phyloP scores from a whole-genome alignment of 2,113 vertebrate species.

The Cyprinus carpio region DNA sequence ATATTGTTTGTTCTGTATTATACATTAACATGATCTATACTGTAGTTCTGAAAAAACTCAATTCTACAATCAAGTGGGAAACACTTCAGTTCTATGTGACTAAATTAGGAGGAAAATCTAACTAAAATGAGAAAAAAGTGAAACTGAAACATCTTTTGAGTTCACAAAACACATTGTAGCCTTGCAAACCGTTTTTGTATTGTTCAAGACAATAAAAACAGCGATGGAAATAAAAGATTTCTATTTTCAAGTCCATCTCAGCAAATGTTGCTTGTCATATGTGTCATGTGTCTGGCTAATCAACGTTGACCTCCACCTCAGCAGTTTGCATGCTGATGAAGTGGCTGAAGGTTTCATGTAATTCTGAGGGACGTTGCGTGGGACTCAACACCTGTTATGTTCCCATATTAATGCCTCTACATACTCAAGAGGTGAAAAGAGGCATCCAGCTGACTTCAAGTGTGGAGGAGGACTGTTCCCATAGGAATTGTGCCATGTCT shows the following conservation, averaged over 20 bases:
- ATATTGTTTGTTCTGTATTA: neutral
- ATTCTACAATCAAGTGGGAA: neutral
- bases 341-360: slow-evolving; percentile 14
- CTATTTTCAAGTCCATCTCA: neutral
- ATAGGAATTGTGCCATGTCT: neutral
- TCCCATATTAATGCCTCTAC: neutral
- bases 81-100: neutral
- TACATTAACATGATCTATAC: neutral
- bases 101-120: neutral
- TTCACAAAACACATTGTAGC: neutral
- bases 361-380: slow-evolving; percentile 15
- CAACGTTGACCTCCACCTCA: neutral
- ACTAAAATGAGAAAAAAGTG: neutral
- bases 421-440: slow-evolving; percentile 25
- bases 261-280: neutral
- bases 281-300: slow-evolving; percentile 3
- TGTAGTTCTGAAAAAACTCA: neutral
- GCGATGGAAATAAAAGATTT: neutral
- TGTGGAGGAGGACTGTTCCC: neutral
- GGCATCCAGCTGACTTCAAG: neutral
- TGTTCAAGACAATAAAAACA: neutral
- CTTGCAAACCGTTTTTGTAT: neutral
- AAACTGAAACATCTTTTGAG: neutral
- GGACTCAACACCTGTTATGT: slow-evolving; percentile 28
- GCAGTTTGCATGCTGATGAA: slow-evolving; percentile 25